Evolutionary conservation across 2,888 invertebrate genomes (phyloP), one percentile per base, ranked within the genome.

Genomic region (Andrena chrysosceles): DNA sequence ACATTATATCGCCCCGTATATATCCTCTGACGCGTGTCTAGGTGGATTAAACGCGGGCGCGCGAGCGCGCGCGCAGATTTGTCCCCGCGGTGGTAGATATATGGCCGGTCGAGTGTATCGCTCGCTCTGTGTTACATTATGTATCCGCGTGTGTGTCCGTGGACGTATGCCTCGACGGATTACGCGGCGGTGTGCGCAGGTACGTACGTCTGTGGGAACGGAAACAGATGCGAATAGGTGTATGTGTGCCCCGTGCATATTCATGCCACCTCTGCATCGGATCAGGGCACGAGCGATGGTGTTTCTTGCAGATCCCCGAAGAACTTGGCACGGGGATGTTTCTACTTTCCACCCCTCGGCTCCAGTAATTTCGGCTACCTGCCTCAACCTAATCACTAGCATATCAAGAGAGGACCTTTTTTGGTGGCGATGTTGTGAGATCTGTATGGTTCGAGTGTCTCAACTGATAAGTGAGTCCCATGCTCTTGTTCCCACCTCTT

Each of bases 151-250:
- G 69, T 69, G 63, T 79, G 68, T 59, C 26, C 26, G 59, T 49
- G 64, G 33, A 74, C 71, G 83, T 79, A 84, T 64, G 82, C 77
- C 67, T 74, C 68, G 84, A 70, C 71, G 78, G 81, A 85, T 87
- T 87, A 87, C 78, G 67, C 49, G 83, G 70, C 48, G 74, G 35
- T 63, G 83, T 77, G 68, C 29, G 67, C 23, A 23, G 0, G 42
- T 49, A 33, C 13, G 16, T 26, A 8, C 26, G 67, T 42, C 29
- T 56, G 59, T 29, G 59, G 63, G 23, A 83, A 68, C 48, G 10
- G 64, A 31, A 52, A 64, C 60, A 63, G 63, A 59, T 16, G 60
- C 56, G 35, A 1, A 13, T 42, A 13, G 42, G 16, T 7, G 23
- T 54, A 33, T 54, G 49, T 63, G 62, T 8, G 54, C 8, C 54